phyloP scores from a whole-genome alignment of 2,797 vertebrate genomes.

The Loris lydekkerianus region DNA sequence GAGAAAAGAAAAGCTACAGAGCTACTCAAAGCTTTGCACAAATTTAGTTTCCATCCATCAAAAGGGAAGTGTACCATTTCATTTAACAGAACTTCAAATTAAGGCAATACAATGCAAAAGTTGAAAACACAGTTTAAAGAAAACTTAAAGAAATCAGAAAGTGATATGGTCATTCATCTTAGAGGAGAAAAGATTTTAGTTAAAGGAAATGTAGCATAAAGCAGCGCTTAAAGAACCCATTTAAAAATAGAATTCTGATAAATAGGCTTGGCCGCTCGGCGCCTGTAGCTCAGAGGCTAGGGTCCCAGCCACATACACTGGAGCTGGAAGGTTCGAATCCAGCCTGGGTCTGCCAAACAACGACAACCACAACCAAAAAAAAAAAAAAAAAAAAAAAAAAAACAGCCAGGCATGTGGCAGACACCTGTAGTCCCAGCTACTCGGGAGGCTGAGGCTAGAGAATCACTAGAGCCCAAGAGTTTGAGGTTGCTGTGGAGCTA shows the following conservation, averaged over 20 bases:
- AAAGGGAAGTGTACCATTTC: background rate
- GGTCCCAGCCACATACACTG: too few relatives aligned
- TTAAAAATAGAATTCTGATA: slow-evolving; percentile 44
- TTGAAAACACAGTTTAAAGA: background rate
- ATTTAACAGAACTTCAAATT: slow-evolving; percentile 55
- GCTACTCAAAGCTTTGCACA: slow-evolving; percentile 29
- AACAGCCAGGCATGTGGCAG: too few relatives aligned
- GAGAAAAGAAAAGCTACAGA: background rate
- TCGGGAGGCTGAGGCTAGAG: too few relatives aligned
- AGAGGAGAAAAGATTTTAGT: slow-evolving; percentile 16
- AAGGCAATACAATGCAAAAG: slow-evolving; percentile 33
- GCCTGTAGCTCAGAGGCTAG: too few relatives aligned
- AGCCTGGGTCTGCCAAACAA: too few relatives aligned
- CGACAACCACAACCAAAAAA: too few relatives aligned
- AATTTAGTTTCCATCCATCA: background rate
- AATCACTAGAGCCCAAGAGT: too few relatives aligned
- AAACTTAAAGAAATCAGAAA: slow-evolving; percentile 54
- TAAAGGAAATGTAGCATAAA: slow-evolving; percentile 56
- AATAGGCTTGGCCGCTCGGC: too few relatives aligned
- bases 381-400: too few relatives aligned
- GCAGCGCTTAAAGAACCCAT: background rate
- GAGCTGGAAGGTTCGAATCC: too few relatives aligned
- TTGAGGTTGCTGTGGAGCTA: too few relatives aligned
- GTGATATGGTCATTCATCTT: background rate
- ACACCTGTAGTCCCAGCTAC: too few relatives aligned